phyloP scores from a whole-genome alignment of 1,140 invertebrate genomes.

The Popillia japonica region DNA sequence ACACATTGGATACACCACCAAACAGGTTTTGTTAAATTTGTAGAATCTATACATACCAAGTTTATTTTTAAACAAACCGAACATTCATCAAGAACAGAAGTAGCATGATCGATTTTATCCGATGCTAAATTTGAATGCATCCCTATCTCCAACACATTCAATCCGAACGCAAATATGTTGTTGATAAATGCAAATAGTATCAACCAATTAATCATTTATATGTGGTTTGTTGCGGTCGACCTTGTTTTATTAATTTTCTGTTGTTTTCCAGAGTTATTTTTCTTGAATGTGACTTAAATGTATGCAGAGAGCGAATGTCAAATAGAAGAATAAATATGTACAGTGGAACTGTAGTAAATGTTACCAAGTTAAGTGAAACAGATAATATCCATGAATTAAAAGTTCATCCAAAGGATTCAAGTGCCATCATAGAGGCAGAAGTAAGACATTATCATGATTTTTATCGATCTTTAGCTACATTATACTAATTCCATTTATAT shows the following conservation, averaged over 20 bases:
- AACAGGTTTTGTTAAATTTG: constrained; percentile 62
- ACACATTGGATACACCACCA: constrained; percentile 67
- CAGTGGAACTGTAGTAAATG: constrained; percentile 49
- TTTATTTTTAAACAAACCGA: too few species aligned
- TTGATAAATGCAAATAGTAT: too few species aligned
- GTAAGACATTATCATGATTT: constrained; percentile 31
- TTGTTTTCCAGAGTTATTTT: constrained; percentile 51
- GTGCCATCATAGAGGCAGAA: constrained; percentile 52
- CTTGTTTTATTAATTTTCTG: not conserved
- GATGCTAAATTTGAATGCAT: too few species aligned
- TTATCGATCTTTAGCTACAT: too few species aligned
- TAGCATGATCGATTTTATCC: too few species aligned
- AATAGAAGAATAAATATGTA: constrained; percentile 51
- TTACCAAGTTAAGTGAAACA: constrained; percentile 39
- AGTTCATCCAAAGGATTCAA: constrained; percentile 54
- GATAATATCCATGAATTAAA: constrained; percentile 46
- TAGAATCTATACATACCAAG: not conserved
- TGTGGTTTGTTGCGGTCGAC: too few species aligned
- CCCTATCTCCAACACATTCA: too few species aligned
- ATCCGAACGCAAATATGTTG: too few species aligned
- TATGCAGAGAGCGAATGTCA: constrained; percentile 53
- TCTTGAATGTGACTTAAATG: constrained; percentile 56
- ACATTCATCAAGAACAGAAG: too few species aligned
- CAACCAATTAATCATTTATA: too few species aligned
- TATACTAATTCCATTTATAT: too few species aligned